Percentiles rank a stretch among this genome's conserved stretches.
Evolutionary conservation across 1,140 invertebrate species (phyloP).

Genomic region (Delia radicum): DNA sequence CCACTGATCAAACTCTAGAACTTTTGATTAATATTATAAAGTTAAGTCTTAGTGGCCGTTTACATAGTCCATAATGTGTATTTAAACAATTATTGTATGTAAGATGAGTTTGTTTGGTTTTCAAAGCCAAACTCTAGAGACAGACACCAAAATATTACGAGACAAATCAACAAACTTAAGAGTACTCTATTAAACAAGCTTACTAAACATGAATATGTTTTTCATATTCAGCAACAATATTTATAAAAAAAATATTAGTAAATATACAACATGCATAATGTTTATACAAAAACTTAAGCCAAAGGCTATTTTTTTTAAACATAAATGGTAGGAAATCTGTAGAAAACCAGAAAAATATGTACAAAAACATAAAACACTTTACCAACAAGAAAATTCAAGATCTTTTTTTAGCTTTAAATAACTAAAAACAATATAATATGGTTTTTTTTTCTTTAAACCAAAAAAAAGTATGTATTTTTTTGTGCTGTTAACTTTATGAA

Average conservation of each 20-base stretch:
- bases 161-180: background rate
- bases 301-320: background rate
- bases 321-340: background rate
- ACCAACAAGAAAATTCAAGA: background rate
- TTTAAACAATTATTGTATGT: no score
- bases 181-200: background rate
- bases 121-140: no score
- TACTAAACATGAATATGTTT: background rate
- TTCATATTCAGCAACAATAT: background rate
- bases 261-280: background rate
- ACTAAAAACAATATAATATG: background rate
- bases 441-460: background rate
- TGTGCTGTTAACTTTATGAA: background rate
- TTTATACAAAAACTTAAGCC: background rate
- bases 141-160: background rate
- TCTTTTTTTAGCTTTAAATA: background rate
- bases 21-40: no score
- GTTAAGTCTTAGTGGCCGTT: no score
- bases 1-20: no score
- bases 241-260: background rate
- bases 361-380: no score
- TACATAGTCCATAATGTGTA: no score
- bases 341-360: background rate
- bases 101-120: no score
- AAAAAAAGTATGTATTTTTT: background rate